These are phyloP conservation scores for Myopa testacea DNA, from an alignment of 2,888 invertebrate genomes.

Conservation along the genomic window DNA sequence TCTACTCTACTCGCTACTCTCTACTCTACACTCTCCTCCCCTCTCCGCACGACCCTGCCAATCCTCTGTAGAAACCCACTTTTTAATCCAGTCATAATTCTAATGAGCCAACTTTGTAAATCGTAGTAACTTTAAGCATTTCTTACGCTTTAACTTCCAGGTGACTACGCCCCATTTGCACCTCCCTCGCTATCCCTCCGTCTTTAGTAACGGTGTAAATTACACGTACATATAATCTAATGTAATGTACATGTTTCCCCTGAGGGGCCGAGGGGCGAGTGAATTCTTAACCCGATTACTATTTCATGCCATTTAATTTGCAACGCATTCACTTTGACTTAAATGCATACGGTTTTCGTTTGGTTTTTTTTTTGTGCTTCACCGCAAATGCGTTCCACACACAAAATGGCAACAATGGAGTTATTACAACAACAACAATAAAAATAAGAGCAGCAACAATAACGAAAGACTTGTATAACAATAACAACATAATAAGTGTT, in stretches of 20 bases:
- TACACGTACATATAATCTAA: too few relatives aligned
- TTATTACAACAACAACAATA: neutral
- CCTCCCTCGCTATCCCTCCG: neutral
- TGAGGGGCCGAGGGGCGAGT: neutral
- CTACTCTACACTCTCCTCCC: neutral
- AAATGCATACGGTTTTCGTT: neutral
- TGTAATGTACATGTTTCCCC: too few relatives aligned
- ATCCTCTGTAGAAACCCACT: neutral
- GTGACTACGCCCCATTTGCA: neutral
- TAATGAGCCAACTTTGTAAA: neutral
- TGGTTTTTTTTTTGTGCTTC: neutral
- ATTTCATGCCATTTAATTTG: slow-evolving; percentile 33
- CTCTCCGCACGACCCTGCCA: neutral
- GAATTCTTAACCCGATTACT: slow-evolving; percentile 25
- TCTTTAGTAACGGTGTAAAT: neutral
- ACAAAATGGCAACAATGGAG: neutral
- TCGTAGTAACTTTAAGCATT: neutral
- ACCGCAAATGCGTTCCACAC: slow-evolving; percentile 21
- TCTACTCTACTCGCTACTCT: too few relatives aligned
- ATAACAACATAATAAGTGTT: slow-evolving; percentile 26
- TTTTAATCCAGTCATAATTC: neutral
- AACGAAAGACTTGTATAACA: neutral
- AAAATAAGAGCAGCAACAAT: slow-evolving; percentile 9
- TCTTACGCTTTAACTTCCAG: neutral
- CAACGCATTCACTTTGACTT: slow-evolving; percentile 21